Base-by-base conservation (phyloP, 2,797 vertebrate species). In the Acomys russatus region DNA sequence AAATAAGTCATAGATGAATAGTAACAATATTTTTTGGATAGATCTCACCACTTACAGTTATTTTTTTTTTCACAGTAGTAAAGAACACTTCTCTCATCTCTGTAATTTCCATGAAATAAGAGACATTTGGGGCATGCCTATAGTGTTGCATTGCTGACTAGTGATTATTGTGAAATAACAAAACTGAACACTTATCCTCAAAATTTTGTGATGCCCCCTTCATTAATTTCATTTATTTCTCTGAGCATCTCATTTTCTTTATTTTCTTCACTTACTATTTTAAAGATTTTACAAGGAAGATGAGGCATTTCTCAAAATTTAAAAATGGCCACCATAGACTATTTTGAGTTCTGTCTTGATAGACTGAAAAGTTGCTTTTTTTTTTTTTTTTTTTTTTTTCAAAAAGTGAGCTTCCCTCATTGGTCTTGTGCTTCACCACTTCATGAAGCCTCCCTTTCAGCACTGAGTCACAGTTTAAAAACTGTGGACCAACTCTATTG, bases 251-350 rank as follows among this genome's bases (percentile, higher is more conserved):
- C 30, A 4, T 35, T 25, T 78, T n/a, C n/a, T 90, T 91, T 35
- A 95, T 44, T 25, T 78, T n/a, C n/a, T 90, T 91, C 35, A 95
- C 44, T 76, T 6, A 44, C 77, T 83, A 51, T 84, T 30, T 10
- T 80, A 93, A 56, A 76, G 33, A 73, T 68, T 49, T 9, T 61
- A n/a, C 85, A 25, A 44, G 44, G 44, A 44, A 44, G 44, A 44
- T 44, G 44, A 44, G 44, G 44, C 44, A 44, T 44, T 44, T 44
- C 44, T 44, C 44, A 44, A 83, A 71, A 76, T 3, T 95, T 85
- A 30, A 93, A 91, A 77, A 86, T n/a, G 64, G 5, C 66, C 56
- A 92, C 9, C 74, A 30, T 30, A 91, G 28, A 89, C 11, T 12
- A 59, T 78, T 33, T 51, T 59, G 10, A 76, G 6, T 93, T 66